phyloP scores from a whole-genome alignment of 1,140 invertebrate genomes.

The Leptopilina boulardi region DNA sequence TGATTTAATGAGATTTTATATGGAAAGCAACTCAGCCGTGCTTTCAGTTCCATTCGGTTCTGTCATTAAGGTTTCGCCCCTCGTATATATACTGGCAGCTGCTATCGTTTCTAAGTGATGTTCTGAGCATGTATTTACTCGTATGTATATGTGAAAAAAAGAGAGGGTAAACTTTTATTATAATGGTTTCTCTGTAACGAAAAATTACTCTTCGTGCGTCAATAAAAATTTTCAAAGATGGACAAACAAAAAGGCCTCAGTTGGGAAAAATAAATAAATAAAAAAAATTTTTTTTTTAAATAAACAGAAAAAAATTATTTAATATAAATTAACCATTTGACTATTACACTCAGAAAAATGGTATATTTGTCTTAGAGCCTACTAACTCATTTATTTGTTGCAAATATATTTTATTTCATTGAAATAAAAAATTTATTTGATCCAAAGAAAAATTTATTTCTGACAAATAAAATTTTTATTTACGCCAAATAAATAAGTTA shows the following conservation, averaged over 20 bases:
- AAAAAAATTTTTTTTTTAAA: neutral
- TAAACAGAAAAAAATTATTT: too few species aligned
- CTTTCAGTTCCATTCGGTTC: constrained; percentile 46
- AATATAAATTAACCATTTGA: too few species aligned
- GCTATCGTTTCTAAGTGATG: constrained; percentile 38
- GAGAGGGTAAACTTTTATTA: constrained; percentile 46
- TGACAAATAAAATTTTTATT: too few species aligned
- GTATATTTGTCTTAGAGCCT: too few species aligned
- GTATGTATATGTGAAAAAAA: neutral
- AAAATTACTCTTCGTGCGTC: constrained; percentile 44
- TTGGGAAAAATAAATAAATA: neutral
- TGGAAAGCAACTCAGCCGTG: constrained; percentile 43
- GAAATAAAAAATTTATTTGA: too few species aligned
- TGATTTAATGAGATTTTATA: constrained; percentile 54
- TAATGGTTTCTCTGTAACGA: constrained; percentile 43
- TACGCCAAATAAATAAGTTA: too few species aligned
- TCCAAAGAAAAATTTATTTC: too few species aligned
- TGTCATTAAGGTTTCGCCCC: constrained; percentile 54
- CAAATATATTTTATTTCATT: too few species aligned
- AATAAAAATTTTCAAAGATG: constrained; percentile 27
- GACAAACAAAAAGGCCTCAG: neutral
- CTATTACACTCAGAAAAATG: too few species aligned
- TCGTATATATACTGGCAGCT: constrained; percentile 39
- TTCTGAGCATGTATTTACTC: neutral
- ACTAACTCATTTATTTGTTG: too few species aligned